Conservation (phyloP, 2,888 invertebrate genomes). For the Itoplectis maculator region DNA sequence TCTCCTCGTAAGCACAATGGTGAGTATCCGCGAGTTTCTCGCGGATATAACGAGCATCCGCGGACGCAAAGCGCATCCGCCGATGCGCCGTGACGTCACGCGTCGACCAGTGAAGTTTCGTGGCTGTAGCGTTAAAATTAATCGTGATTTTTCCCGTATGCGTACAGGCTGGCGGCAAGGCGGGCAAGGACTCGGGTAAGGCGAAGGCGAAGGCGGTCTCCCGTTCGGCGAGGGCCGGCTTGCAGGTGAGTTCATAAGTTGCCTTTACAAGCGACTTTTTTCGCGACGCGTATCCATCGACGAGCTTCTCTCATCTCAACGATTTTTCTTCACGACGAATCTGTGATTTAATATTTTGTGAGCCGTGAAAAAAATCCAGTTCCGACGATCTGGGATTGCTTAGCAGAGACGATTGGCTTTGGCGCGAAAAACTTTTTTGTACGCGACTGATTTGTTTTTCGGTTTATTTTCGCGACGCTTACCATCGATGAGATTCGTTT, state of each 20-base stretch:
- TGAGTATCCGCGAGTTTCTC: slow-evolving; percentile 84
- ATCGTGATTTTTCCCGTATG: slow-evolving; percentile 82
- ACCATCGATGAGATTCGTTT: too few species aligned
- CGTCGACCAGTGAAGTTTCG: slow-evolving; percentile 87
- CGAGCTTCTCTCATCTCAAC: too few species aligned
- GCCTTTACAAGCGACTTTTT: not conserved
- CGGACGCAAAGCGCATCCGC: slow-evolving; percentile 67
- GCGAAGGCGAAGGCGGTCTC: slow-evolving; percentile 99
- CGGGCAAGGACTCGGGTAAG: slow-evolving; percentile 99
- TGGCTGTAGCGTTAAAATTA: slow-evolving; percentile 86
- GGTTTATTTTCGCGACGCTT: not conserved
- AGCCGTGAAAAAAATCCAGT: not conserved
- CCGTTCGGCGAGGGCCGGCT: slow-evolving; percentile 98
- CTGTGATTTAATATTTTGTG: too few species aligned
- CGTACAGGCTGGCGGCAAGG: slow-evolving; percentile 99
- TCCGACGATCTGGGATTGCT: slow-evolving; percentile 22
- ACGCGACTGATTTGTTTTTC: not conserved
- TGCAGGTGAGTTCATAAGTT: slow-evolving; percentile 93
- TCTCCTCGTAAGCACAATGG: slow-evolving; percentile 83
- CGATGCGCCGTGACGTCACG: slow-evolving; percentile 79
- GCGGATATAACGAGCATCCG: slow-evolving; percentile 80
- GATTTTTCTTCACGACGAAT: not conserved
- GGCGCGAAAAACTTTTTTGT: slow-evolving; percentile 78
- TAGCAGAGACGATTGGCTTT: slow-evolving; percentile 70
- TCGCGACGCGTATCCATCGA: too few species aligned